phyloP scores from a whole-genome alignment of 30 jellyfish, hydroid and myxozoan genomes.

The Chrysaora quinquecirrha region DNA sequence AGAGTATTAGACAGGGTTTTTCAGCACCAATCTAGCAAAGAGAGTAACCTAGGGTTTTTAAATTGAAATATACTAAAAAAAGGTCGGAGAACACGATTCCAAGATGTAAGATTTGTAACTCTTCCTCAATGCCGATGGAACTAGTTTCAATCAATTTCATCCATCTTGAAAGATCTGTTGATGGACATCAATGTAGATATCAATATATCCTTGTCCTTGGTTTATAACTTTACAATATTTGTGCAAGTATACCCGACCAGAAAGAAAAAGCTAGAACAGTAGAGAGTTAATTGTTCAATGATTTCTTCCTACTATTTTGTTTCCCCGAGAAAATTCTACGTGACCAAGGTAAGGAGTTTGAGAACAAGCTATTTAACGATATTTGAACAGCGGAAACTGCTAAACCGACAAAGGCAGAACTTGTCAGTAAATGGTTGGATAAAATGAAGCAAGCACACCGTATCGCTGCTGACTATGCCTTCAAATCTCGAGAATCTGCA shows the following conservation, averaged over 20 bases:
- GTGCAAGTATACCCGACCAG: slow-evolving; percentile 28
- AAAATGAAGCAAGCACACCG: slow-evolving; percentile 42
- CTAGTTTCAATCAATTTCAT: slow-evolving; percentile 28
- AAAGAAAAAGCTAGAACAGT: slow-evolving; percentile 20
- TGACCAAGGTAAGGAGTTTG: slow-evolving; percentile 68
- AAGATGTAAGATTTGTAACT: too few relatives aligned
- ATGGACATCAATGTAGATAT: too few relatives aligned
- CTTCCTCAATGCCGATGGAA: slow-evolving; percentile 43
- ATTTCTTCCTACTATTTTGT: slow-evolving; percentile 44
- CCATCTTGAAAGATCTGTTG: slow-evolving; percentile 15
- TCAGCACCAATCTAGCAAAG: too few relatives aligned
- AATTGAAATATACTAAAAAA: too few relatives aligned
- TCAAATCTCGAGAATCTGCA: background rate
- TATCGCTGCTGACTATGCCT: slow-evolving; percentile 29
- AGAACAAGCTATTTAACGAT: slow-evolving; percentile 38
- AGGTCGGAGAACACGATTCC: too few relatives aligned
- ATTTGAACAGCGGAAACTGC: slow-evolving; percentile 4
- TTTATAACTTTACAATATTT: slow-evolving; percentile 36
- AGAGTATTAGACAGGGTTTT: too few relatives aligned
- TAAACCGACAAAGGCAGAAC: background rate
- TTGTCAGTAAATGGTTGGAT: slow-evolving; percentile 16
- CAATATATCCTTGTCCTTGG: slow-evolving; percentile 21
- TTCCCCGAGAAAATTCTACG: slow-evolving; percentile 32
- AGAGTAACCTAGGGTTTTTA: too few relatives aligned
- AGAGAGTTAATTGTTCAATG: too few relatives aligned